A percentile compares a stretch with the other conserved stretches of the same genome.
Evolutionary conservation across 2,888 invertebrate genomes (phyloP).

Genomic region (Dicyrtoma fusca): DNA sequence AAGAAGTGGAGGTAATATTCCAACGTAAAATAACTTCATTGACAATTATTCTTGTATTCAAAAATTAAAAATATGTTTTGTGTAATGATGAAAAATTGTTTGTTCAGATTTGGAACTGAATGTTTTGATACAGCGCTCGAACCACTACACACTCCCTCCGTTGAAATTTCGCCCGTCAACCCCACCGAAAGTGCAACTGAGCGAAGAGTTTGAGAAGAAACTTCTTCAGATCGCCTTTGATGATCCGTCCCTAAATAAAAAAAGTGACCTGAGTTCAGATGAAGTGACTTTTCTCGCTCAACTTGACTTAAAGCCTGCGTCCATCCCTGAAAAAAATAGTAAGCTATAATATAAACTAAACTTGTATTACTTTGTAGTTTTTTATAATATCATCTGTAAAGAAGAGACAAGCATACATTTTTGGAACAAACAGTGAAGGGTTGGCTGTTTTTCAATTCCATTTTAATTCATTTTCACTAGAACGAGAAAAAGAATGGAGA

Average conservation of each 20-base stretch:
- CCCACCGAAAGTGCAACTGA: conserved; percentile 35
- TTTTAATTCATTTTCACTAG: too few relatives aligned
- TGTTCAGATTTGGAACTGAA: conserved; percentile 50
- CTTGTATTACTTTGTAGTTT: neutral
- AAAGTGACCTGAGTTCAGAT: conserved; percentile 33
- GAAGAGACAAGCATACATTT: too few relatives aligned
- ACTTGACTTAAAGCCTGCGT: conserved; percentile 49
- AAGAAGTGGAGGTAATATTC: too few relatives aligned
- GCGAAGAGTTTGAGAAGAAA: conserved; percentile 44
- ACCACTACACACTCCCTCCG: conserved; percentile 47
- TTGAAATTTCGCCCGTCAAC: conserved; percentile 44
- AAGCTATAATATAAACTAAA: conserved; percentile 8
- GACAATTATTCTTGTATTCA: neutral
- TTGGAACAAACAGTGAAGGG: too few relatives aligned
- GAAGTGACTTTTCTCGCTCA: conserved; percentile 47
- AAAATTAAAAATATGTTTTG: neutral
- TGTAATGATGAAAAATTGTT: neutral
- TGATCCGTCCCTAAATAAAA: conserved; percentile 46
- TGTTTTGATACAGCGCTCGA: conserved; percentile 47
- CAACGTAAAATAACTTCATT: too few relatives aligned
- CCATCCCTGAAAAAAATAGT: conserved; percentile 48
- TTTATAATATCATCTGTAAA: too few relatives aligned
- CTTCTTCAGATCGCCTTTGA: conserved; percentile 49
- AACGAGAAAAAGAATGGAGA: conserved; percentile 50
- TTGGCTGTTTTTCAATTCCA: too few relatives aligned